Evolutionary conservation across 37 sponge, comb jelly and placozoan species (phyloP), one percentile per base, ranked within the genome.

Genomic region (Spongia lamella): DNA sequence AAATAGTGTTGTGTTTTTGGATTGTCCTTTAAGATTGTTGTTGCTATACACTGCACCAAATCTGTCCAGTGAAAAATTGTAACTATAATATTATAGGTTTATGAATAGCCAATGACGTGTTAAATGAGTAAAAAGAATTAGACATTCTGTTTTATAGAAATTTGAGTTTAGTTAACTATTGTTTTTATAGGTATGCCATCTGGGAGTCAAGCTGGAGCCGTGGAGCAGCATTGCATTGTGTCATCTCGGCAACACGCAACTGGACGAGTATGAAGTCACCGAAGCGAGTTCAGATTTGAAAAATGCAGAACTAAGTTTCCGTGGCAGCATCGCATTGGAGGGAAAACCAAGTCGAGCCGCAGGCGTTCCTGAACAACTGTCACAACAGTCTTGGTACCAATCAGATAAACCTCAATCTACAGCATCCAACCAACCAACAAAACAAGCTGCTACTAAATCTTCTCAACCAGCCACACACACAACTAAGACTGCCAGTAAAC

Each of bases 311-410:
- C 19, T 76, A 30, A 90, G 87, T 63, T 97, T 87, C 84, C 75
- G 94, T 34, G 91, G 92, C 11, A 88, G 89, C 40, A 79, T 97
- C 4, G 68, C 73, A 7, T 76, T 76, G 61, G 94, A 93, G 49
- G 97, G 97, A 5, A 79, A 83, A 65, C 72, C 86, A 0, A 71
- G 55, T 14, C 20, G 31, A 7, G 62, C 63, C 9, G 36, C 56
- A n/a, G 55, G 55, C n/a, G 68, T 86, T 3, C 92, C 92, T 29
- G 70, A 75, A 15, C 39, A 72, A 3, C 84, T 97, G 13, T 32
- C 39, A 11, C 63, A 73, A 56, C 79, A 90, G 83, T 58, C 83
- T 11, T 97, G 97, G 97, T 97, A 92, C 83, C 82, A 86, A 61
- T 52, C 79, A 29, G 38, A 47, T 20, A 79, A n/a, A 25, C 47